A percentile compares a stretch with the other conserved stretches of the same genome.
These are phyloP conservation scores for Yponomeuta cagnagella DNA, from an alignment of 2,888 invertebrate species.

Conservation along the genomic window DNA sequence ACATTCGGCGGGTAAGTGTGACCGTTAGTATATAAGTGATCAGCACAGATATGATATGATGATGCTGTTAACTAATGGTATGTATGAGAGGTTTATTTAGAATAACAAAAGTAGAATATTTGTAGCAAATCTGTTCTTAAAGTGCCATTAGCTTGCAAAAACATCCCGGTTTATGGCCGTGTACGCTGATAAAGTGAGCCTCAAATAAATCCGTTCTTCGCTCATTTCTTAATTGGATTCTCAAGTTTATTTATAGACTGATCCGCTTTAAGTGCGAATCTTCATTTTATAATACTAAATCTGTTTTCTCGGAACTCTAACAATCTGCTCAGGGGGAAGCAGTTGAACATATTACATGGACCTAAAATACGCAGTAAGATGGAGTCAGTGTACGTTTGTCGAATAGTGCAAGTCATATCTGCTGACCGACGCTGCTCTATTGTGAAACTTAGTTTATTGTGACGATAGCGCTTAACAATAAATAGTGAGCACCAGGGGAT, in stretches of 20 bases:
- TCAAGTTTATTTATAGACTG: slow-evolving; percentile 67
- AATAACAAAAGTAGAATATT: background rate
- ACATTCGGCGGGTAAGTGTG: too few relatives aligned
- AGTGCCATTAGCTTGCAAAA: slow-evolving; percentile 20
- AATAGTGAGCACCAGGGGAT: background rate
- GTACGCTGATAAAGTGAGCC: slow-evolving; percentile 57
- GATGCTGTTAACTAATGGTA: too few relatives aligned
- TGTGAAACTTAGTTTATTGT: background rate
- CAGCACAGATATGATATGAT: too few relatives aligned
- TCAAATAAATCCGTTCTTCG: slow-evolving; percentile 57
- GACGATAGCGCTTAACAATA: background rate
- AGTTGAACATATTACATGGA: background rate
- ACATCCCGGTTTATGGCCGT: slow-evolving; percentile 50
- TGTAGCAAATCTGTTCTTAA: background rate
- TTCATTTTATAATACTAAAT: slow-evolving; percentile 56
- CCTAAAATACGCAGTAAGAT: background rate
- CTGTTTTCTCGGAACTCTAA: slow-evolving; percentile 27
- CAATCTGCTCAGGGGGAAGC: slow-evolving; percentile 18
- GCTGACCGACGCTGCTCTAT: background rate
- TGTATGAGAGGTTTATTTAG: background rate
- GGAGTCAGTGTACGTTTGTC: background rate
- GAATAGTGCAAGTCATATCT: background rate
- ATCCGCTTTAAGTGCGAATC: slow-evolving; percentile 54
- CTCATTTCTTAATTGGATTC: slow-evolving; percentile 71
- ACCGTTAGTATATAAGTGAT: too few relatives aligned